phyloP scores from a whole-genome alignment of 2,888 invertebrate genomes.

The Nemotelus nigrinus region DNA sequence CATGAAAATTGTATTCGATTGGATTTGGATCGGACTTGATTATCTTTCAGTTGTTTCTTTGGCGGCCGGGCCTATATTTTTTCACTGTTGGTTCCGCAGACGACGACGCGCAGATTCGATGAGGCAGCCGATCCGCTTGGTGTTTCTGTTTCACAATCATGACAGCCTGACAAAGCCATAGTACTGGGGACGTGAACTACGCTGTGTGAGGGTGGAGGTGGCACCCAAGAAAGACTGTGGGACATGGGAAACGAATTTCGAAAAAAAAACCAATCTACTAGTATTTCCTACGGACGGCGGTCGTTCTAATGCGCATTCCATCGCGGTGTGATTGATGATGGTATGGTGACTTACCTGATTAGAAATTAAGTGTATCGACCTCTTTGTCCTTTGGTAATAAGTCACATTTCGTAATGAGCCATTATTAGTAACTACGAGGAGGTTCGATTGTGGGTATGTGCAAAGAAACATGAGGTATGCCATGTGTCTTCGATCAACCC shows the following conservation, averaged over 20 bases:
- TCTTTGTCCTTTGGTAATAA: conserved; percentile 35
- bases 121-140: not conserved
- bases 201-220: conserved; percentile 21
- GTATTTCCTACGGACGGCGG: not conserved
- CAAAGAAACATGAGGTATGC: too few relatives aligned
- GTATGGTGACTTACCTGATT: conserved; percentile 39
- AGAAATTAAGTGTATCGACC: conserved; percentile 35
- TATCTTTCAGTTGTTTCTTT: conserved; percentile 6
- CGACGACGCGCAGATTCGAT: too few relatives aligned
- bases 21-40: conserved; percentile 30
- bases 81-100: not conserved
- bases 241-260: conserved; percentile 38
- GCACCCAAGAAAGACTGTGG: conserved; percentile 2
- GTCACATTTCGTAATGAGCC: conserved; percentile 7
- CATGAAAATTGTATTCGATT: conserved; percentile 25
- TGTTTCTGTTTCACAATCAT: conserved; percentile 20
- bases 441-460: not conserved
- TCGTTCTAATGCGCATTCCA: not conserved
- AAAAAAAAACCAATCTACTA: not conserved
- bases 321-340: conserved; percentile 38
- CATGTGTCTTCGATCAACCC: too few relatives aligned
- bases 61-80: not conserved
- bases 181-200: too few relatives aligned
- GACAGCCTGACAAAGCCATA: not conserved
- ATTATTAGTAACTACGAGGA: not conserved